A percentile compares a stretch with the other conserved stretches of the same genome.
These are phyloP conservation scores for Cassiopea andromeda DNA, from an alignment of 30 jellyfish, hydroid and myxozoan species.

Conservation along the genomic window DNA sequence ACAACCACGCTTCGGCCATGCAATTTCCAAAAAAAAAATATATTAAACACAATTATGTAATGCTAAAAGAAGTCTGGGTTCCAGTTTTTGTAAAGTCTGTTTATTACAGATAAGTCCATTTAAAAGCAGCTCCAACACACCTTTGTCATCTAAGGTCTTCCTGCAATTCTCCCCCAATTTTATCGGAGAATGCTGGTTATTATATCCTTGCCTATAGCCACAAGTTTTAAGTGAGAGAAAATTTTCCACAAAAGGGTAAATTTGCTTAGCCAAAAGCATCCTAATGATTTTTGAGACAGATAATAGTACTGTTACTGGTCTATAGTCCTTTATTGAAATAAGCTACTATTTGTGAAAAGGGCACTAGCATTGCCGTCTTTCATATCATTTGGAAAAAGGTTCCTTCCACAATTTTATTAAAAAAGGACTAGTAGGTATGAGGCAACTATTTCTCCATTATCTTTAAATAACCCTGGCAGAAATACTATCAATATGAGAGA, in stretches of 20 bases:
- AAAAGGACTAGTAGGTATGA: slow-evolving; percentile 10
- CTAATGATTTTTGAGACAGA: slow-evolving; percentile 26
- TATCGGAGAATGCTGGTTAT: slow-evolving; percentile 47
- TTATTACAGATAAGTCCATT: too few relatives aligned
- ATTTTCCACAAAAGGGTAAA: slow-evolving; percentile 18
- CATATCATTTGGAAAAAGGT: slow-evolving; percentile 12
- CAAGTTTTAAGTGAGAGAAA: slow-evolving; percentile 30
- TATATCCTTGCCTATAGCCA: slow-evolving; percentile 54
- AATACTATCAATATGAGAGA: slow-evolving; percentile 28
- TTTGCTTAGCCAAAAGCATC: slow-evolving; percentile 39
- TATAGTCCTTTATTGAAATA: background rate
- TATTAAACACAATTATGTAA: too few relatives aligned
- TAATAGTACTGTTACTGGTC: slow-evolving; percentile 17
- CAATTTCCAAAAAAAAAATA: too few relatives aligned
- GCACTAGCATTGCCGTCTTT: slow-evolving; percentile 31
- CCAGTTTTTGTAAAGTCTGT: too few relatives aligned
- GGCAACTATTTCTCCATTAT: slow-evolving; percentile 22
- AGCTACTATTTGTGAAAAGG: slow-evolving; percentile 6
- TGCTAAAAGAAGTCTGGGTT: too few relatives aligned
- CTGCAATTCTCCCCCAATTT: slow-evolving; percentile 27
- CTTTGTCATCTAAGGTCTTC: slow-evolving; percentile 40
- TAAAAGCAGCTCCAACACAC: slow-evolving; percentile 42
- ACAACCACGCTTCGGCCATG: too few relatives aligned
- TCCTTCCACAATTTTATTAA: slow-evolving; percentile 3
- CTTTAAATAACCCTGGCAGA: slow-evolving; percentile 20